A percentile compares a stretch with the other conserved stretches of the same genome.
Evolutionary conservation across 92 coral and sea anemone species (phyloP).

Genomic region (Desmophyllum pertusum): DNA sequence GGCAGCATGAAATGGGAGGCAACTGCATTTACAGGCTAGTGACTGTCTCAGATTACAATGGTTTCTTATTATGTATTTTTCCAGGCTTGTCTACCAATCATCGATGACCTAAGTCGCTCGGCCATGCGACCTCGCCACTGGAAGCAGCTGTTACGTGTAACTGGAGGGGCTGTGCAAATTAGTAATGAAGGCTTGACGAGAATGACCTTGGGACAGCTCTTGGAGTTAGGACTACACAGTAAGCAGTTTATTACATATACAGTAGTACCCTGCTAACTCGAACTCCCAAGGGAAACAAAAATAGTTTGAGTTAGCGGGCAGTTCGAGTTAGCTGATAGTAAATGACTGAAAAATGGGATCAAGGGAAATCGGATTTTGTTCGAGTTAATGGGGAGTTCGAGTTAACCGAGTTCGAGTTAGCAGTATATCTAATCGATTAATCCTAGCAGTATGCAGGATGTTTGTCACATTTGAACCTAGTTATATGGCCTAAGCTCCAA

Average conservation of each 20-base stretch:
- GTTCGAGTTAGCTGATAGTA: too few relatives aligned
- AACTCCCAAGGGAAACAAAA: too few relatives aligned
- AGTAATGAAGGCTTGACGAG: slow-evolving; percentile 96
- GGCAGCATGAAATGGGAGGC: background rate
- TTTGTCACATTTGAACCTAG: too few relatives aligned
- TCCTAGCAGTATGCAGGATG: too few relatives aligned
- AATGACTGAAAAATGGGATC: too few relatives aligned
- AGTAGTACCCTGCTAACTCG: too few relatives aligned
- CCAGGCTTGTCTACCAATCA: slow-evolving; percentile 95
- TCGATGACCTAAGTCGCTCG: slow-evolving; percentile 94
- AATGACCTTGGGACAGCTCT: slow-evolving; percentile 95
- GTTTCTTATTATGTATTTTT: background rate
- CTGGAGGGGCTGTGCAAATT: slow-evolving; percentile 89
- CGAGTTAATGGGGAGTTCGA: too few relatives aligned
- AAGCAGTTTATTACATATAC: slow-evolving; percentile 31
- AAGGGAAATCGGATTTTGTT: too few relatives aligned
- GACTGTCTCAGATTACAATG: background rate
- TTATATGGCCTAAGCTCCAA: too few relatives aligned
- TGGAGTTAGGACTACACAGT: slow-evolving; percentile 96
- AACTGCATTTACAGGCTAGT: background rate
- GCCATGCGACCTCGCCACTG: slow-evolving; percentile 99
- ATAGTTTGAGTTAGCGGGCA: too few relatives aligned
- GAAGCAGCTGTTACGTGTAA: slow-evolving; percentile 93
- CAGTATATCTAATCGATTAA: too few relatives aligned
- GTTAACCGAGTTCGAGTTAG: too few relatives aligned